These are phyloP conservation scores for Propithecus coquereli DNA, from an alignment of 2,113 vertebrate genomes.

Conservation along the genomic window DNA sequence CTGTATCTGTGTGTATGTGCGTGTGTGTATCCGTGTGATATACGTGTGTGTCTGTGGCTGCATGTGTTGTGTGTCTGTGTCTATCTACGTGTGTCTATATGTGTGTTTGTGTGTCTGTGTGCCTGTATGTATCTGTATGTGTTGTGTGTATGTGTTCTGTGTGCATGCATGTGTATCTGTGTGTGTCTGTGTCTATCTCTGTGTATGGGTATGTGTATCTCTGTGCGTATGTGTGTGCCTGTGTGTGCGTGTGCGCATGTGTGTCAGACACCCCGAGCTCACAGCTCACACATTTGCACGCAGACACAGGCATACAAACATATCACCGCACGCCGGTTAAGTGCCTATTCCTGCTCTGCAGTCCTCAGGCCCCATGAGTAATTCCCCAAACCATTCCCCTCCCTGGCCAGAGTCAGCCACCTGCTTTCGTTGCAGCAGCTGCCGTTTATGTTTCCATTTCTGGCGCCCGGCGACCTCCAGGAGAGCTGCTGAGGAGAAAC, in stretches of 20 bases:
- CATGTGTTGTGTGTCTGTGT: too few relatives aligned
- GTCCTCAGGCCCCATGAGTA: not conserved
- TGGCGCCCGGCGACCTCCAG: not conserved
- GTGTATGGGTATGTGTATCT: too few relatives aligned
- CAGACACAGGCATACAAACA: not conserved
- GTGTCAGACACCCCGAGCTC: too few relatives aligned
- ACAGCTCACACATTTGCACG: fast-evolving
- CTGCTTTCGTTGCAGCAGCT: not conserved
- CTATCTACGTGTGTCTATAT: not conserved
- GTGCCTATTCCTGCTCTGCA: not conserved
- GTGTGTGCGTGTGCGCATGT: not conserved
- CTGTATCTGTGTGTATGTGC: not conserved
- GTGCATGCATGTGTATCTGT: not conserved
- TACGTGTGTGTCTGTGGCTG: not conserved
- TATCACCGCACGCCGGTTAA: too few relatives aligned
- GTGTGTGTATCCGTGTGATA: not conserved
- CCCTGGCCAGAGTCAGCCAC: not conserved
- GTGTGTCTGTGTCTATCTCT: too few relatives aligned
- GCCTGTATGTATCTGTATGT: not conserved
- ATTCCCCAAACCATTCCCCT: not conserved
- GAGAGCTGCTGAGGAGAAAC: not conserved
- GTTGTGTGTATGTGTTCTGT: not conserved
- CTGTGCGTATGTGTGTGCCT: not conserved
- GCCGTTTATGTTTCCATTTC: not conserved
- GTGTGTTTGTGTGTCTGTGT: not conserved